These are phyloP conservation scores for Chloroceryle amazona DNA, from an alignment of 2,797 vertebrate species.

Conservation along the genomic window DNA sequence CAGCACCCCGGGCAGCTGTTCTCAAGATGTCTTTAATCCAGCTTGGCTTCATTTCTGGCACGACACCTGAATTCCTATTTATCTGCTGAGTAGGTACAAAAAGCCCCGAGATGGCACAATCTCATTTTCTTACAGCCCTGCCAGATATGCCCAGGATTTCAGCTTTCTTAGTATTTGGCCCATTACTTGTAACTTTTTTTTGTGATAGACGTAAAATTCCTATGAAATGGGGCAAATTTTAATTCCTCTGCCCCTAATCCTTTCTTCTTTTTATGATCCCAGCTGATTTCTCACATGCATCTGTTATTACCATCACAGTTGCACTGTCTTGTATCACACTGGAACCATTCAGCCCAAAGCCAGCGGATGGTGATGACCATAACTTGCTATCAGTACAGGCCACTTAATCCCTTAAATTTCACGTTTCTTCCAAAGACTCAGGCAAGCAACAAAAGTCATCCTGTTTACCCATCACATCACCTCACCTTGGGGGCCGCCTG, in stretches of 20 bases:
- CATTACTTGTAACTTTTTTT: neutral
- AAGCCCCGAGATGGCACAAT: neutral
- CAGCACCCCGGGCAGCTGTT: neutral
- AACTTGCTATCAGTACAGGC: neutral
- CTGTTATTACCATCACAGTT: neutral
- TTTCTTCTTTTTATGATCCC: neutral
- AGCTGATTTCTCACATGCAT: neutral
- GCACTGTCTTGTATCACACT: neutral
- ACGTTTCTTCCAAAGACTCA: neutral
- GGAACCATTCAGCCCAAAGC: neutral
- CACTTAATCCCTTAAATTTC: neutral
- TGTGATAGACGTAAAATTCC: neutral
- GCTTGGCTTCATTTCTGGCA: neutral
- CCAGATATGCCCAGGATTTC: neutral
- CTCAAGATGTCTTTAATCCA: neutral
- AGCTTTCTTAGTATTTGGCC: neutral
- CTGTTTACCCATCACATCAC: neutral
- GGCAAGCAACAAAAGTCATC: neutral
- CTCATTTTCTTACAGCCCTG: neutral
- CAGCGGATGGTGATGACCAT: neutral
- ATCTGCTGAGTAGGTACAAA: neutral
- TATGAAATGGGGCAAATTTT: neutral
- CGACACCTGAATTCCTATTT: neutral
- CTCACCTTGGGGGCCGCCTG: conserved; percentile 90
- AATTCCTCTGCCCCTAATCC: neutral